Evolutionary conservation across 2,113 vertebrate genomes (phyloP).

Genomic region (Oryzias javanicus): DNA sequence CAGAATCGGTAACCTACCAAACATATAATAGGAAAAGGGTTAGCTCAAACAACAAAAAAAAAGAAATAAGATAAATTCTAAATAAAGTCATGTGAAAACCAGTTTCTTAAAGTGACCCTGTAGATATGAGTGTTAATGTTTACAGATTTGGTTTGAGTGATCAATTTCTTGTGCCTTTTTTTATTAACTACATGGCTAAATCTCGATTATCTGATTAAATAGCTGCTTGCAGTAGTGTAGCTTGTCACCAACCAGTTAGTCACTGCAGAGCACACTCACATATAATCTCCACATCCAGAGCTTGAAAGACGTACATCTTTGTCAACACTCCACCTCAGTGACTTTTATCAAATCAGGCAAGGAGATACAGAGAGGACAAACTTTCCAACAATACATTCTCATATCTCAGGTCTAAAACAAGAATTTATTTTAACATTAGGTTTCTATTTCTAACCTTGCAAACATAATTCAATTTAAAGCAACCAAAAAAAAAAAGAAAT

Average conservation of each 20-base stretch:
- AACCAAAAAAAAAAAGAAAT: background rate
- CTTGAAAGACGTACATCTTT: background rate
- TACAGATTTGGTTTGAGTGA: conserved; percentile 1
- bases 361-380: conserved; percentile 21
- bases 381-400: conserved; percentile 21
- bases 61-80: too few relatives aligned
- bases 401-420: conserved; percentile 16
- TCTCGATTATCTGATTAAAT: conserved; percentile 12
- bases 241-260: conserved; percentile 24
- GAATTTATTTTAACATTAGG: conserved; percentile 5
- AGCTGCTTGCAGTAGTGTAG: conserved; percentile 17
- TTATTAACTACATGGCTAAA: conserved; percentile 17
- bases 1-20: conserved; percentile 62
- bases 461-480: conserved; percentile 2
- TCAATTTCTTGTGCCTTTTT: conserved; percentile 19
- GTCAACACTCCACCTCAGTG: conserved; percentile 11
- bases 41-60: conserved; percentile 57
- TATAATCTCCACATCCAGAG: conserved; percentile 5
- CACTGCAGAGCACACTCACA: conserved; percentile 3
- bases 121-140: background rate
- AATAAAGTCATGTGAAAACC: too few relatives aligned
- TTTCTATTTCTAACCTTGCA: background rate
- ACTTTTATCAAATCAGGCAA: conserved; percentile 14
- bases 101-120: too few relatives aligned
- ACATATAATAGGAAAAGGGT: conserved; percentile 38